A percentile compares a stretch with the other conserved stretches of the same genome.
Evolutionary conservation across 2,888 invertebrate genomes (phyloP).

Genomic region (Euproctis similis): DNA sequence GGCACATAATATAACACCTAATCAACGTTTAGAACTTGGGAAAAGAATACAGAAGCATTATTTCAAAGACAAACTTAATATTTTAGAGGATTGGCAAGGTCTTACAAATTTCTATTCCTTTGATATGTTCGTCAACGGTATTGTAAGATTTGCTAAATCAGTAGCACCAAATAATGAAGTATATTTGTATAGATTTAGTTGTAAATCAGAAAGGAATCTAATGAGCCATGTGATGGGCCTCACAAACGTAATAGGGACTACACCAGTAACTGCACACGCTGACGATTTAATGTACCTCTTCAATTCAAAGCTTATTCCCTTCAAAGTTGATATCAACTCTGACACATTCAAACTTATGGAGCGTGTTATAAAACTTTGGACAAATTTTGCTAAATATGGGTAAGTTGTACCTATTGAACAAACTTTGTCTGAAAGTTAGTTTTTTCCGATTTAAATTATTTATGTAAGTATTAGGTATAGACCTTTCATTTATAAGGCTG

Average conservation of each 20-base stretch:
- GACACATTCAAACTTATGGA: constrained; percentile 27
- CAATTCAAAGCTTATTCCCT: constrained; percentile 12
- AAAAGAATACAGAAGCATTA: constrained; percentile 25
- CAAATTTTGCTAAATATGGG: constrained; percentile 40
- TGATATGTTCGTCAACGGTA: constrained; percentile 21
- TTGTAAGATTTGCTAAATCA: constrained; percentile 24
- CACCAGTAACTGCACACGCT: constrained; percentile 20
- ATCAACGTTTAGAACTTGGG: constrained; percentile 23
- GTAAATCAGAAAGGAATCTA: constrained; percentile 33
- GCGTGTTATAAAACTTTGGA: constrained; percentile 31
- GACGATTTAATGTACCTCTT: constrained; percentile 36
- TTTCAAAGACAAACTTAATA: constrained; percentile 15
- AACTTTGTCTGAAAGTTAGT: too few relatives aligned
- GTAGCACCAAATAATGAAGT: constrained; percentile 21
- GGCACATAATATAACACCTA: constrained; percentile 12
- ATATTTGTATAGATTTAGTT: constrained; percentile 37
- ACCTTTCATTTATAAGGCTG: too few relatives aligned
- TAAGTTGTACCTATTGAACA: too few relatives aligned
- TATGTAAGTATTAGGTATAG: too few relatives aligned
- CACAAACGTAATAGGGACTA: constrained; percentile 10
- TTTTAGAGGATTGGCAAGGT: constrained; percentile 17
- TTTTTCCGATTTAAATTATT: too few relatives aligned
- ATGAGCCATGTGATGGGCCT: constrained; percentile 11
- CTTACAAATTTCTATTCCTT: constrained; percentile 21
- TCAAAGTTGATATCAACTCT: constrained; percentile 17